Evolutionary conservation across 2,113 vertebrate species (phyloP).

Genomic region (Muntiacus reevesi): DNA sequence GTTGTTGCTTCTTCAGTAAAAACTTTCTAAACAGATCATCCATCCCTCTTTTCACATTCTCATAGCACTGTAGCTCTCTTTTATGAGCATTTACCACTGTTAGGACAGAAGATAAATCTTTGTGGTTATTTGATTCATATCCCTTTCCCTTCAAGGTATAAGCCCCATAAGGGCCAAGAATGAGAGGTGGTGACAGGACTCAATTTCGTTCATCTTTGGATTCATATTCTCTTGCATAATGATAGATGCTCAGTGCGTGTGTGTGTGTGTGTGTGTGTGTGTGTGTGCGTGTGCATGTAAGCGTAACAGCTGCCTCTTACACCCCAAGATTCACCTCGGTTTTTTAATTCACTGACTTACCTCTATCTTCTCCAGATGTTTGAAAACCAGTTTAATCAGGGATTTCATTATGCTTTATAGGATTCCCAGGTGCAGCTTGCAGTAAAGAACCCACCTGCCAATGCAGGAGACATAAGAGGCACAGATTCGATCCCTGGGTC

Average conservation of each 20-base stretch:
- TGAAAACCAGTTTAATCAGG: not conserved
- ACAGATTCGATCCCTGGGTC: not conserved
- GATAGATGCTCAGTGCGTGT: not conserved
- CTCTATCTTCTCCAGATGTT: not conserved
- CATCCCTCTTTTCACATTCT: not conserved
- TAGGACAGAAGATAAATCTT: not conserved
- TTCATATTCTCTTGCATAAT: not conserved
- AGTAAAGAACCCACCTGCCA: not conserved
- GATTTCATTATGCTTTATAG: not conserved
- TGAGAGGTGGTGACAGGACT: not conserved
- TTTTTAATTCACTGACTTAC: not conserved
- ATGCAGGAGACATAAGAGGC: not conserved
- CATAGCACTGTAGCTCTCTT: not conserved
- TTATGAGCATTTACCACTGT: not conserved
- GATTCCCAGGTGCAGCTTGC: not conserved
- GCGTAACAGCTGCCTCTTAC: not conserved
- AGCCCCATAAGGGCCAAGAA: not conserved
- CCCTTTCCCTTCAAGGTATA: not conserved
- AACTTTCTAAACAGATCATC: not conserved
- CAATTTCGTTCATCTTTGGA: not conserved
- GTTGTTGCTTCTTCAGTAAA: not conserved
- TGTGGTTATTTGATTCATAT: not conserved
- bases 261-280: rapidly evolving
- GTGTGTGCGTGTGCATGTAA: no score
- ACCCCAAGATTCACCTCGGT: not conserved